A percentile compares a stretch with the other conserved stretches of the same genome.
Conservation (phyloP, 2,113 vertebrate genomes). For the Phyllopteryx taeniolatus region DNA sequence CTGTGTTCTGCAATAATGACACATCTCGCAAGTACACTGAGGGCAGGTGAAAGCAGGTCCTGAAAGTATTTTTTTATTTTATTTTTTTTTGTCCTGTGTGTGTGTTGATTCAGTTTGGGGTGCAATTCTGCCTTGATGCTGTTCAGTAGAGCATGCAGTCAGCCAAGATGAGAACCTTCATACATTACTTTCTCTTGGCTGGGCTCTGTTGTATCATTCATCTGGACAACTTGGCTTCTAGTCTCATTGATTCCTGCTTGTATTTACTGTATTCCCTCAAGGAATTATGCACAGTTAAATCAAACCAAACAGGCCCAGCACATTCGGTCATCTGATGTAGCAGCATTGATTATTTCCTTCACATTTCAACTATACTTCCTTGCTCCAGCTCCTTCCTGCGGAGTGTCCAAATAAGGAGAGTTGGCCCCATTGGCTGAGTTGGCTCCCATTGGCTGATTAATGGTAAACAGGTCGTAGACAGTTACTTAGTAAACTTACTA, state of each 20-base stretch:
- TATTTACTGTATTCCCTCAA: slow-evolving; percentile 47
- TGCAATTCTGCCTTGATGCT: slow-evolving; percentile 56
- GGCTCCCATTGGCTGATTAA: slow-evolving; percentile 18
- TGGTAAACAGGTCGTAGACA: slow-evolving; percentile 55
- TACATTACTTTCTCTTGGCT: slow-evolving; percentile 33
- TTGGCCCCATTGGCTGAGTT: slow-evolving; percentile 11
- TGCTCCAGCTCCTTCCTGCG: slow-evolving; percentile 9
- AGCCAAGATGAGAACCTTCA: slow-evolving; percentile 45
- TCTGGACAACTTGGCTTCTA: slow-evolving; percentile 36
- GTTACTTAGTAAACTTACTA: no score
- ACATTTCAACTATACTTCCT: slow-evolving; percentile 27
- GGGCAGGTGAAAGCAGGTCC: slow-evolving; percentile 23
- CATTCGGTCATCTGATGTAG: slow-evolving; percentile 58
- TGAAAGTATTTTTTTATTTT: neutral
- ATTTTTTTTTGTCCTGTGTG: neutral
- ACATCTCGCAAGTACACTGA: slow-evolving; percentile 23
- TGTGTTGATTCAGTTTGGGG: slow-evolving; percentile 44
- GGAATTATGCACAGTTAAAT: slow-evolving; percentile 56
- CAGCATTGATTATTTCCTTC: slow-evolving; percentile 56
- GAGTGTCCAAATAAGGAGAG: neutral
- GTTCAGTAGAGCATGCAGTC: slow-evolving; percentile 48
- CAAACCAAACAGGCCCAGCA: slow-evolving; percentile 39
- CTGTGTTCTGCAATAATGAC: slow-evolving; percentile 33
- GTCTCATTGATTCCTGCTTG: slow-evolving; percentile 46
- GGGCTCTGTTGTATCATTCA: slow-evolving; percentile 17